Base-by-base conservation (phyloP, 2,113 vertebrate species). In the Phyllopteryx taeniolatus region DNA sequence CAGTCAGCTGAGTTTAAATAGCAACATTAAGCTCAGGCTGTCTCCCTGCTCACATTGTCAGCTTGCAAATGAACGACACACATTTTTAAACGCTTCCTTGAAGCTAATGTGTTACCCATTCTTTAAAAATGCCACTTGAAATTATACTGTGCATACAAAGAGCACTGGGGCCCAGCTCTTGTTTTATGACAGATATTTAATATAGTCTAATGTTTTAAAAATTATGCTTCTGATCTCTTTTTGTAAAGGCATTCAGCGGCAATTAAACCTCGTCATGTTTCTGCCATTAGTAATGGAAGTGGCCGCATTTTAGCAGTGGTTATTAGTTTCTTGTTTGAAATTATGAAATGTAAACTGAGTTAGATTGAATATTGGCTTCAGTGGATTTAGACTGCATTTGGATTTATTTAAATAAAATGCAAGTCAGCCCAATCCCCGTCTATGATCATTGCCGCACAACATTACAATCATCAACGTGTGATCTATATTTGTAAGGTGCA, bases 381-480 rank as follows among this genome's bases (percentile, higher is more conserved):
- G 15, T 42, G 60, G 8, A 42, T 66, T 66, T 43, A 13, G 64
- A 47, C n/a, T 63, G 19, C 8, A 44, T 68, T 51, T 68, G 8
- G 27, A 68, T 53, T 35, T 12, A 62, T 14, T 62, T 35, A 13
- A 42, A 12, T 22, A 22, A 43, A 39, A 46, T 74, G 49, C 56
- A 1, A 60, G 33, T 76, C 9, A 56, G 19, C 49, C 51, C 11
- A 3, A 20, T 53, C 31, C 33, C 67, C 4, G 10, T 35, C 59
- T 72, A 27, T 83, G 79, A 83, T 84, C 74, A 79, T 82, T 80
- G 79, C 68, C 51, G 81, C 49, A 71, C 75, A 70, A 73, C 70
- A 72, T 66, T 79, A 75, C 72, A 75, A 85, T 87, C 80, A 82
- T 73, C 79, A 79, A 82, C 60, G 70, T 69, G 46, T 60, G 59